These are phyloP conservation scores for Hydractinia symbiolongicarpus DNA, from an alignment of 30 jellyfish, hydroid and myxozoan species.

Conservation along the genomic window DNA sequence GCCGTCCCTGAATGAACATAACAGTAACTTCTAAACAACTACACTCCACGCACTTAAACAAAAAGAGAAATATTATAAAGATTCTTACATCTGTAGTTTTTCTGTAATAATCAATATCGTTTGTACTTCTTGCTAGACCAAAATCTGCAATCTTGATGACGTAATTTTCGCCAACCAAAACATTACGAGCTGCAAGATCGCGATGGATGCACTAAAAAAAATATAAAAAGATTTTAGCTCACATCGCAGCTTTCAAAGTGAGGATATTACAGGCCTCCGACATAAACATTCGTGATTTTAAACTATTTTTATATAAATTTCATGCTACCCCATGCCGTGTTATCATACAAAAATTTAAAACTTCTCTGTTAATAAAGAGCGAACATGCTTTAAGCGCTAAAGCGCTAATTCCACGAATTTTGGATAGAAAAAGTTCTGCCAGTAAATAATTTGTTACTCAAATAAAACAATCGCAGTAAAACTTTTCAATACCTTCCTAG, in stretches of 20 bases:
- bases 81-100: slow-evolving; percentile 71
- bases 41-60: neutral
- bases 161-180: slow-evolving; percentile 63
- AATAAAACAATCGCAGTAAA: neutral
- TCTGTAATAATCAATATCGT: slow-evolving; percentile 75
- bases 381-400: no score
- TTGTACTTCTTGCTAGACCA: slow-evolving; percentile 88
- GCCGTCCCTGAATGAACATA: slow-evolving; percentile 54
- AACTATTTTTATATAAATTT: neutral
- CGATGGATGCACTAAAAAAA: slow-evolving; percentile 80
- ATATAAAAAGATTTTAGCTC: neutral
- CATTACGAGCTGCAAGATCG: slow-evolving; percentile 91
- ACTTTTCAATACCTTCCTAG: slow-evolving; percentile 50
- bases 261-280: neutral
- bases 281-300: neutral
- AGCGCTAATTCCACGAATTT: no score
- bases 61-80: neutral
- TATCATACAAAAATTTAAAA: neutral
- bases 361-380: no score
- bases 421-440: no score
- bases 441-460: no score
- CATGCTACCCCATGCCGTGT: neutral
- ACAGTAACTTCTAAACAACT: neutral
- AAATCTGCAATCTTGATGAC: slow-evolving; percentile 93
- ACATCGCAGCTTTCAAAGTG: neutral